Evolutionary conservation across 2,797 vertebrate genomes (phyloP).

Genomic region (Trachops cirrhosus): DNA sequence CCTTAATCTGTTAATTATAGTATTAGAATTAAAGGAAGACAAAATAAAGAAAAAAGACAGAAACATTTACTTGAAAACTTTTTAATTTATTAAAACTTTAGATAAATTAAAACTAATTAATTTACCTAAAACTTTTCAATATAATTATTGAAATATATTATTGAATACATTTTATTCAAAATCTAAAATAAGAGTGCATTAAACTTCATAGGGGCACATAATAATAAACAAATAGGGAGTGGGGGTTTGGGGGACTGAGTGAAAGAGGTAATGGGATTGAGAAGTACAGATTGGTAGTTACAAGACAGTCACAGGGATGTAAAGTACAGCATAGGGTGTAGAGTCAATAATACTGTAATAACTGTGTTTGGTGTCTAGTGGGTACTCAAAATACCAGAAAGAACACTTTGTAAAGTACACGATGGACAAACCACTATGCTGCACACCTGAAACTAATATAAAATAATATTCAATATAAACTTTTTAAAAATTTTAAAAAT

Average conservation of each 20-base stretch:
- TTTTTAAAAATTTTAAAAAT: neutral
- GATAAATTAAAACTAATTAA: no score
- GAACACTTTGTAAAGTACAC: neutral
- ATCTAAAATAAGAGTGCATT: neutral
- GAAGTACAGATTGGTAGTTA: neutral
- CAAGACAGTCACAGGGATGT: neutral
- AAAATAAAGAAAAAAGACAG: neutral
- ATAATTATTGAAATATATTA: neutral
- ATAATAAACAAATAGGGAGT: neutral
- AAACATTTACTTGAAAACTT: neutral
- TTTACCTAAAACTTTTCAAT: no score
- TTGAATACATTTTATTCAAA: slow-evolving; percentile 11
- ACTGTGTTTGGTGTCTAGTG: neutral
- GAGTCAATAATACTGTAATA: neutral
- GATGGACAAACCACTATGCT: neutral
- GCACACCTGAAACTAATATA: neutral
- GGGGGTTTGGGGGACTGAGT: neutral
- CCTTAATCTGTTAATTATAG: neutral
- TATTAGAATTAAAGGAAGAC: neutral
- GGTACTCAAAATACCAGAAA: no score
- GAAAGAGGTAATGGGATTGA: neutral
- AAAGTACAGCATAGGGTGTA: neutral
- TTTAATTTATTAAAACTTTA: neutral
- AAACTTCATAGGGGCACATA: neutral
- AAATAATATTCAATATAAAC: neutral